Conservation (phyloP, 2,113 vertebrate species). For the Protomyctophum bolini region DNA sequence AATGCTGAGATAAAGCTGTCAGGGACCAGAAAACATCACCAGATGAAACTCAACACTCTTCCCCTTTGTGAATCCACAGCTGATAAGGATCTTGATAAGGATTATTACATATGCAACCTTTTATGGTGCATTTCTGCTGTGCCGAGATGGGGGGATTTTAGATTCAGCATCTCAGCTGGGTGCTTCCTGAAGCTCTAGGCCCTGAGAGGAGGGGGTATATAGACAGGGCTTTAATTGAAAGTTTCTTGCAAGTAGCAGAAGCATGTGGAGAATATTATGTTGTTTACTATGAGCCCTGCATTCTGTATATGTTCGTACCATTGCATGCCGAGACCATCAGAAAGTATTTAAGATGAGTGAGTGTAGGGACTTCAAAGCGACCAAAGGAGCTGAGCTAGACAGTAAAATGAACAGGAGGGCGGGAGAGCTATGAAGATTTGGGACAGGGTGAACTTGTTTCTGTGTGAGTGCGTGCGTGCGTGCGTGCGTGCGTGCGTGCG, state of each 20-base stretch:
- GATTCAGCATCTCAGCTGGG: neutral
- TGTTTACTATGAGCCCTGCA: slow-evolving; percentile 32
- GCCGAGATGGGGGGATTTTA: neutral
- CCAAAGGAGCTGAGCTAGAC: slow-evolving; percentile 17
- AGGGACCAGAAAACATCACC: slow-evolving; percentile 5
- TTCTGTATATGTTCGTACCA: slow-evolving; percentile 34
- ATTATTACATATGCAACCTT: neutral
- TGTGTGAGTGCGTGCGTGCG: slow-evolving; percentile 12
- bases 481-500: slow-evolving; percentile 13
- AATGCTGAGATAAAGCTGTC: slow-evolving; percentile 6
- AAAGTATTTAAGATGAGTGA: slow-evolving; percentile 22
- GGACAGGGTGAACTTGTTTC: slow-evolving; percentile 4
- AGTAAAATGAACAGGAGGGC: slow-evolving; percentile 16
- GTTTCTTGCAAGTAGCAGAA: slow-evolving; percentile 1
- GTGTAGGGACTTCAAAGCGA: slow-evolving; percentile 49
- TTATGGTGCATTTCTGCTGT: neutral
- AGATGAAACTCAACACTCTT: slow-evolving; percentile 1
- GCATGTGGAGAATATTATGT: slow-evolving; percentile 27
- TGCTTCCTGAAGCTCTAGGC: slow-evolving; percentile 1
- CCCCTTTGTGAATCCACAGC: neutral
- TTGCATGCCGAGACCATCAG: slow-evolving; percentile 28
- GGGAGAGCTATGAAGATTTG: slow-evolving; percentile 24
- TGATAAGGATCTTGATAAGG: slow-evolving; percentile 11
- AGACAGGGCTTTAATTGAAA: neutral
- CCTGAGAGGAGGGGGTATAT: neutral